phyloP scores from a whole-genome alignment of 2,888 invertebrate species.

The Xanthorhoe spadicearia region DNA sequence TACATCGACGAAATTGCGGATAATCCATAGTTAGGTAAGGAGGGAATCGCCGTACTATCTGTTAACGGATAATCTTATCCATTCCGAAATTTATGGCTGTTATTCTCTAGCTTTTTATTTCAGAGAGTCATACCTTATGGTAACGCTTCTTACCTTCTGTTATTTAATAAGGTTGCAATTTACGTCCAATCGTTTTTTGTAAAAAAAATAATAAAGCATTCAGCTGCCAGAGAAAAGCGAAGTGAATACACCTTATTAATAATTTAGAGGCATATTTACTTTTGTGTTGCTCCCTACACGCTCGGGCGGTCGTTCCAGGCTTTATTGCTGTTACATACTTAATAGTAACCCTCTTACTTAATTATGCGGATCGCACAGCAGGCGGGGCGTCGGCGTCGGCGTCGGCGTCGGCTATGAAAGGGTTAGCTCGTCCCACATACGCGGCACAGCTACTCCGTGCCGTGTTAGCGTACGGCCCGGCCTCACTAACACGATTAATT shows the following conservation, averaged over 20 bases:
- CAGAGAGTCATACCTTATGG: background rate
- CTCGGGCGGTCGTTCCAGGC: conserved; percentile 61
- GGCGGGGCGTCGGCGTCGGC: conserved; percentile 55
- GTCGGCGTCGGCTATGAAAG: conserved; percentile 58
- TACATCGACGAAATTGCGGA: conserved; percentile 41
- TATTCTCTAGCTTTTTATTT: conserved; percentile 2
- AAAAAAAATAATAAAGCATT: conserved; percentile 27
- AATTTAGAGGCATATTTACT: conserved; percentile 68
- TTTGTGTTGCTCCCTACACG: conserved; percentile 62
- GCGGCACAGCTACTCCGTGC: conserved; percentile 32
- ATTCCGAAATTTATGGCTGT: conserved; percentile 22
- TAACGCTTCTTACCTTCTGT: background rate
- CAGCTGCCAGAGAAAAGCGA: conserved; percentile 39
- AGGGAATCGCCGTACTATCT: conserved; percentile 18
- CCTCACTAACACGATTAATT: conserved; percentile 69
- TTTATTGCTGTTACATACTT: conserved; percentile 81
- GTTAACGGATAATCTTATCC: conserved; percentile 23
- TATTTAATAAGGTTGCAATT: background rate
- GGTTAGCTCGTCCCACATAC: conserved; percentile 58
- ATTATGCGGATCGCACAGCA: conserved; percentile 74
- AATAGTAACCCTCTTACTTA: conserved; percentile 80
- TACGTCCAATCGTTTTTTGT: conserved; percentile 6
- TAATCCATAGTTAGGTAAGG: conserved; percentile 39
- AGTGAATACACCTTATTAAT: conserved; percentile 58
- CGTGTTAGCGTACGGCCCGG: conserved; percentile 66